Evolutionary conservation across 2,888 invertebrate species (phyloP), one percentile per base, ranked within the genome.

Genomic region (Antheraea yamamai): DNA sequence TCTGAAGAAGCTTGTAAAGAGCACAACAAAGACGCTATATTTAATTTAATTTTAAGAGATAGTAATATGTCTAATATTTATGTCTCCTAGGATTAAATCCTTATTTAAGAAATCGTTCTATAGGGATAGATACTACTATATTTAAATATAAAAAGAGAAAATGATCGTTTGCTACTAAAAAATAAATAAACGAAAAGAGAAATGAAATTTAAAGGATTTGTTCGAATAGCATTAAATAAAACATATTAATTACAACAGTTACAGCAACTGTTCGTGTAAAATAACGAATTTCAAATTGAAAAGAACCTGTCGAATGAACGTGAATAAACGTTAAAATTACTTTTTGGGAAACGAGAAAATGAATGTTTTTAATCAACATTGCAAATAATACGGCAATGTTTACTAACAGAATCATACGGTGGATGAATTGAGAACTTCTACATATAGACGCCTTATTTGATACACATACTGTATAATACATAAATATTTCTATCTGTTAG

Each of bases 301-400:
- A 66, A 16, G 14, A 30, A 66, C 16, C 30, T 30, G 64, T 4
- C 30, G 30, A 66, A 66, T 66, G 64, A 16, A 30, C 14, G 14
- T 20, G 26, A 71, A 10, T 61, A 66, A 74, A 74, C 75, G 72
- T 76, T 75, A 61, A 76, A 76, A 75, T 74, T 51, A 74, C 68
- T 52, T 66, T 68, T 66, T 66, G 64, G 68, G 30, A 51, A 61
- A 77, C 72, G 7, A 14, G 47, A 71, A 39, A 18, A 58, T 26
- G 74, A 77, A 79, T 77, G 78, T 77, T 81, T 81, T 79, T 78
- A 81, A 81, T 80, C 81, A 80, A 74, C 74, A 74, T n/a, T 68
- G 20, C 68, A 74, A 74, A 74, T 51, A 74, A 7, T 64, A 47
- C 39, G 20, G 30, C 14, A 52, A 12, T 20, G 35, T n/a, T n/a